These are phyloP conservation scores for Bursaphelenchus mucronatus DNA, from an alignment of 1,140 invertebrate genomes.

Conservation along the genomic window DNA sequence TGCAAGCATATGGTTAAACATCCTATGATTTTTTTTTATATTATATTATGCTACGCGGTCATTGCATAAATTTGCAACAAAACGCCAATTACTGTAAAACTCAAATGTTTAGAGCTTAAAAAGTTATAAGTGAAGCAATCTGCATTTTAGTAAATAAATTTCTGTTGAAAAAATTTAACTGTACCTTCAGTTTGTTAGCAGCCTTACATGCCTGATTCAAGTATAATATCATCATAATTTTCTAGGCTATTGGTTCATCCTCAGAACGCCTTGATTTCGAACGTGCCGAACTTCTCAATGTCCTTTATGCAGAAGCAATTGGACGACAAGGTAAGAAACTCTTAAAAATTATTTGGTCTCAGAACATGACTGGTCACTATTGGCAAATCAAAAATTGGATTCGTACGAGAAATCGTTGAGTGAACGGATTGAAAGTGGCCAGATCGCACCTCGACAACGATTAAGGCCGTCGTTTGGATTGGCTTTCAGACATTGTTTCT, in stretches of 20 bases:
- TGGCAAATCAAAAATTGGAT: slow-evolving; percentile 22
- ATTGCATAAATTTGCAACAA: too few species aligned
- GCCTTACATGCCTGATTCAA: too few species aligned
- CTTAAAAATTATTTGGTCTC: slow-evolving; percentile 10
- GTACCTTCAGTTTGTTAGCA: too few species aligned
- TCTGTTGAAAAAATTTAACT: too few species aligned
- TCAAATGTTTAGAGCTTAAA: too few species aligned
- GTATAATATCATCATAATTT: background rate
- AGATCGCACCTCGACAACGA: background rate
- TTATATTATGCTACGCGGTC: too few species aligned
- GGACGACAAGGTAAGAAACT: slow-evolving; percentile 10
- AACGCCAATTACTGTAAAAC: too few species aligned
- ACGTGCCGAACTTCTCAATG: slow-evolving; percentile 22
- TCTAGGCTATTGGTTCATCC: background rate
- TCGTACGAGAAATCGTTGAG: slow-evolving; percentile 20
- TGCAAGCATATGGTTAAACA: too few species aligned
- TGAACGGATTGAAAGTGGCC: slow-evolving; percentile 5
- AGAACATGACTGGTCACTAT: slow-evolving; percentile 27
- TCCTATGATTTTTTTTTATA: too few species aligned
- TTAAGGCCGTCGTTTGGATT: slow-evolving; percentile 4
- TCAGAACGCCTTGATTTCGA: slow-evolving; percentile 20
- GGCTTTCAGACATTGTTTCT: slow-evolving; percentile 18
- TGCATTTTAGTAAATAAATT: too few species aligned
- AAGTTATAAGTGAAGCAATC: too few species aligned
- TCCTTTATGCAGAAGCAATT: slow-evolving; percentile 20